A percentile compares a stretch with the other conserved stretches of the same genome.
These are phyloP conservation scores for Lithobius niger DNA, from an alignment of 1,140 invertebrate genomes.

Conservation along the genomic window DNA sequence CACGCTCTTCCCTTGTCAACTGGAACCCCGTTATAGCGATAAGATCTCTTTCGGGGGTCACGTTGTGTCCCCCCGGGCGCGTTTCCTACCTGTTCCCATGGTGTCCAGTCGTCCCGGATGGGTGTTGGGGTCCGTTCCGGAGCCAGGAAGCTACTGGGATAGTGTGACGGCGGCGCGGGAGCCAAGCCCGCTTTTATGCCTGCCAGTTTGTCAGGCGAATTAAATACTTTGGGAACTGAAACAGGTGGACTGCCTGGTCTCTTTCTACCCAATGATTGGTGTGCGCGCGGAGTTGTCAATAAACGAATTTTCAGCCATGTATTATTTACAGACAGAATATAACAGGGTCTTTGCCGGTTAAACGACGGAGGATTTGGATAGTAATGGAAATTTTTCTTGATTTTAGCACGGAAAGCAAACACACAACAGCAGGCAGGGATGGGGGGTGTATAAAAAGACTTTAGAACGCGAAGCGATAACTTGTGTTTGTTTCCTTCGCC, in stretches of 20 bases:
- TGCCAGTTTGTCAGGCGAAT: conserved; percentile 14
- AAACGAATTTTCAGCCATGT: conserved; percentile 11
- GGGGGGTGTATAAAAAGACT: too few species aligned
- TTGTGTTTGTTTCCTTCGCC: too few species aligned
- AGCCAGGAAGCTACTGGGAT: conserved; percentile 1
- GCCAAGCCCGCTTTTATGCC: conserved; percentile 11
- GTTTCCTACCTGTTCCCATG: conserved; percentile 6
- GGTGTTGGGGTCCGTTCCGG: background rate
- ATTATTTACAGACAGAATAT: conserved; percentile 10
- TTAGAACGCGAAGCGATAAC: too few species aligned
- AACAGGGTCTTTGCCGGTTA: background rate
- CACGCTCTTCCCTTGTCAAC: too few species aligned
- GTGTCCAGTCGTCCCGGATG: background rate
- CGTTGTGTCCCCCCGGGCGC: background rate
- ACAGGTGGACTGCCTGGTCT: conserved; percentile 7
- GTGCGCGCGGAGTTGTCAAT: conserved; percentile 7
- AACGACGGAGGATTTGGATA: background rate
- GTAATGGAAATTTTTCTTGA: background rate
- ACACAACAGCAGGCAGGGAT: background rate
- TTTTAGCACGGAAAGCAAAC: background rate
- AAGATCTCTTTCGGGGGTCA: background rate
- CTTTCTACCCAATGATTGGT: conserved; percentile 3
- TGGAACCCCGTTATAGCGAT: too few species aligned
- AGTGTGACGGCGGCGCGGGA: background rate
- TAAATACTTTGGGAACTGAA: conserved; percentile 15